These are phyloP conservation scores for Ormia ochracea DNA, from an alignment of 2,888 invertebrate genomes.

Conservation along the genomic window DNA sequence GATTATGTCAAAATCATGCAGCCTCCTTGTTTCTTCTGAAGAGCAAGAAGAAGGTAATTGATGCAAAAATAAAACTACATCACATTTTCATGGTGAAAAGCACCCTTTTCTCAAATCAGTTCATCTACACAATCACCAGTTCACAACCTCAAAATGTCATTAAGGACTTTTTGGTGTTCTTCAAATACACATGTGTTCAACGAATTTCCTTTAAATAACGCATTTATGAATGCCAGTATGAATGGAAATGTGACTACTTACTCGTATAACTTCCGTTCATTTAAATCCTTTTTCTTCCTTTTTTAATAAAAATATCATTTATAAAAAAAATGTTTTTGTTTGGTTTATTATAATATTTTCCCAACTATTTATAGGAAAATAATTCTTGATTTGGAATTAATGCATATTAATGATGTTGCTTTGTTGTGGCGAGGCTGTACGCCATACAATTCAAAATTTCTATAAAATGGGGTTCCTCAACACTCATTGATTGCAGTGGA, in stretches of 20 bases:
- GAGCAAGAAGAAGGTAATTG: constrained; percentile 69
- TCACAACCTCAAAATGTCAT: constrained; percentile 75
- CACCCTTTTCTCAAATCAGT: constrained; percentile 50
- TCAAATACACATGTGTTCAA: constrained; percentile 26
- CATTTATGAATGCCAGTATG: not conserved
- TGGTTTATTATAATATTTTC: constrained; percentile 23
- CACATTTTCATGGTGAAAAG: constrained; percentile 66
- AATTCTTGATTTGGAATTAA: constrained; percentile 76
- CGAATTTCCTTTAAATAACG: constrained; percentile 6
- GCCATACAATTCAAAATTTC: not conserved
- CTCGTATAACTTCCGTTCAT: constrained; percentile 53
- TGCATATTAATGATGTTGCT: constrained; percentile 76
- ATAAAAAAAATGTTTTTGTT: too few species aligned
- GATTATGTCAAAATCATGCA: constrained; percentile 66
- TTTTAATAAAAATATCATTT: constrained; percentile 64
- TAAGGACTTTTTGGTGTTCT: constrained; percentile 64
- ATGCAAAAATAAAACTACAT: constrained; percentile 72
- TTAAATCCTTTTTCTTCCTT: constrained; percentile 57
- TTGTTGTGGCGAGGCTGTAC: constrained; percentile 1
- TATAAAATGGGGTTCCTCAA: too few species aligned
- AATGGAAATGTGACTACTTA: not conserved
- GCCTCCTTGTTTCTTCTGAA: constrained; percentile 51
- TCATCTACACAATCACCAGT: constrained; percentile 63
- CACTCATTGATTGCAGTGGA: too few species aligned
- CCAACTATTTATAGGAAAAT: constrained; percentile 51